Conservation (phyloP, 2,113 vertebrate genomes). For the Stegastes partitus region DNA sequence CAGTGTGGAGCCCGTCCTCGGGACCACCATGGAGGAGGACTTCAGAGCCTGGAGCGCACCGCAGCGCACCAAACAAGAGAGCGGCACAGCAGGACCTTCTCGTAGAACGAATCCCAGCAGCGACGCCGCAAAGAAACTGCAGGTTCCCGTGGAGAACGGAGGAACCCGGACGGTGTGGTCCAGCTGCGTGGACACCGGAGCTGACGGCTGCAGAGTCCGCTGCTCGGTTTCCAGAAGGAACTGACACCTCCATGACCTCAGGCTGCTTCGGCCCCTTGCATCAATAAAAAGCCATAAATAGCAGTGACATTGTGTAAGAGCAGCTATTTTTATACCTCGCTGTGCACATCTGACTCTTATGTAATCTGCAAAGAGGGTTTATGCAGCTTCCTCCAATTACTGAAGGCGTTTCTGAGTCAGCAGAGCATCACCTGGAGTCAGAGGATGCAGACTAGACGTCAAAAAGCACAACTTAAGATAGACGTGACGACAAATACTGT, state of each 20-base stretch:
- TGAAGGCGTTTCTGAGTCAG: no score
- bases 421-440: no score
- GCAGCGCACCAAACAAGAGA: not conserved
- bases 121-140: conserved; percentile 59
- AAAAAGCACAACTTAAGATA: not conserved
- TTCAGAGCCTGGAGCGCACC: conserved; percentile 70
- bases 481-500: not conserved
- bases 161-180: conserved; percentile 73
- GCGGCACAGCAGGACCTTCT: conserved; percentile 29
- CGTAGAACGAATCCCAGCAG: conserved; percentile 66
- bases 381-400: not conserved
- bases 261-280: no score
- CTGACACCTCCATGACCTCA: no score
- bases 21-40: conserved; percentile 77
- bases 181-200: conserved; percentile 1
- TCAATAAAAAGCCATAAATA: conserved; percentile 55
- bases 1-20: conserved; percentile 47
- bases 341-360: conserved; percentile 10
- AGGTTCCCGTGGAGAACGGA: conserved; percentile 41
- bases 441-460: no score
- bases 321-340: conserved; percentile 46
- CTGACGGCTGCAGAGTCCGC: not conserved
- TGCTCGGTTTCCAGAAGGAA: not conserved
- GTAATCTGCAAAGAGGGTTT: not conserved
- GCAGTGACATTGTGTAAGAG: conserved; percentile 10